Evolutionary conservation across 2,797 vertebrate genomes (phyloP).

Genomic region (Manis pentadactyla): DNA sequence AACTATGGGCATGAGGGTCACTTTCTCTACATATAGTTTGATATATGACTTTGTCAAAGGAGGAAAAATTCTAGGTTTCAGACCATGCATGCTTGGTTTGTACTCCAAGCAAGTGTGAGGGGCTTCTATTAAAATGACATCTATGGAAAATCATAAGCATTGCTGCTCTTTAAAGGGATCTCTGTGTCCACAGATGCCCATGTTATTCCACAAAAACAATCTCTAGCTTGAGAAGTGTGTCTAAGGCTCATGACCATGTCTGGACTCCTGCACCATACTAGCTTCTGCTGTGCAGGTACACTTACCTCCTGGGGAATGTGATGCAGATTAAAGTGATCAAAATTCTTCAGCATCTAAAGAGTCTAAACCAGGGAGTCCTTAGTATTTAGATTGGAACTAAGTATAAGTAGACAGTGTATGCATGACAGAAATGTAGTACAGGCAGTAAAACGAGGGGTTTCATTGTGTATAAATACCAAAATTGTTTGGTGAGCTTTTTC

Average conservation of each 20-base stretch:
- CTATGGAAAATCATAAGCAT: neutral
- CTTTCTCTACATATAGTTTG: neutral
- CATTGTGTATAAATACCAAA: neutral
- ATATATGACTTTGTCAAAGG: neutral
- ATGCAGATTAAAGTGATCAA: neutral
- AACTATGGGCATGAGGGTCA: accelerated
- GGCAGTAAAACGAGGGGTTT: neutral
- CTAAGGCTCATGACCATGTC: neutral
- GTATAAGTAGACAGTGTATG: neutral
- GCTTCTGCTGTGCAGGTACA: neutral
- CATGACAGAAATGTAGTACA: no score
- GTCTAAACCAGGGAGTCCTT: neutral
- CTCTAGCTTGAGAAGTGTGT: neutral
- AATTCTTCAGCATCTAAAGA: neutral
- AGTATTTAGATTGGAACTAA: neutral
- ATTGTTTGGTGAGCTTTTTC: neutral
- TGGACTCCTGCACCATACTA: accelerated
- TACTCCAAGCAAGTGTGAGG: neutral
- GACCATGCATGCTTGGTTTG: neutral
- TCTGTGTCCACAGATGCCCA: neutral
- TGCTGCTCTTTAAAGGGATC: neutral
- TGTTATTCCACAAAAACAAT: neutral
- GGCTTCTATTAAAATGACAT: neutral
- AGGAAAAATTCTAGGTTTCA: neutral
- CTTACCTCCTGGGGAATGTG: neutral